A percentile compares a stretch with the other conserved stretches of the same genome.
Conservation (phyloP, 1,140 invertebrate genomes). For the Bombyx mori region DNA sequence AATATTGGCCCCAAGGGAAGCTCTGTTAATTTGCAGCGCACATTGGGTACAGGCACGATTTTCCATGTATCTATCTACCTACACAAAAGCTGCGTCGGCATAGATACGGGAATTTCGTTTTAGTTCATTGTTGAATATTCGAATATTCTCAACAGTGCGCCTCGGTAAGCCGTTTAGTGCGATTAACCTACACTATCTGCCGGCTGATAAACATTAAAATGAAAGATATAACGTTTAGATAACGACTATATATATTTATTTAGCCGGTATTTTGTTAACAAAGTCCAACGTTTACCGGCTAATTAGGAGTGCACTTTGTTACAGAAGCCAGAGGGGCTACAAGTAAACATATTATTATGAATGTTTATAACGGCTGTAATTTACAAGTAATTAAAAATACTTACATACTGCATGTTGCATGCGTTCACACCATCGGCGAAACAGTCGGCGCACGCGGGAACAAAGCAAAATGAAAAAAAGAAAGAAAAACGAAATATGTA, state of each 20-base stretch:
- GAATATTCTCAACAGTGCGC: too few relatives aligned
- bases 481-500: constrained; percentile 11
- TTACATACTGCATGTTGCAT: constrained; percentile 43
- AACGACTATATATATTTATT: constrained; percentile 1
- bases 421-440: constrained; percentile 18
- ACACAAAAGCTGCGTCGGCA: constrained; percentile 25
- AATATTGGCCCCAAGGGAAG: constrained; percentile 60
- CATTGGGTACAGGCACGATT: constrained; percentile 45
- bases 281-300: constrained; percentile 4
- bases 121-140: too few relatives aligned
- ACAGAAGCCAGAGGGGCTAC: constrained; percentile 1
- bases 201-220: constrained; percentile 1
- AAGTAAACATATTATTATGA: constrained; percentile 5
- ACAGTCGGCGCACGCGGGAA: constrained; percentile 2
- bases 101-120: constrained; percentile 9
- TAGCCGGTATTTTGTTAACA: constrained; percentile 4
- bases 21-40: constrained; percentile 59
- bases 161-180: too few relatives aligned
- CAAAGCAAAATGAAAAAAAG: constrained; percentile 27
- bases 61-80: constrained; percentile 40
- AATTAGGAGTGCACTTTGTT: constrained; percentile 8
- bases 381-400: constrained; percentile 27
- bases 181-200: neutral
- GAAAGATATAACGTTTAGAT: constrained; percentile 1
- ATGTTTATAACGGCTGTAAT: constrained; percentile 9